phyloP scores from a whole-genome alignment of 2,888 invertebrate genomes.

The Chrysina gloriosa region DNA sequence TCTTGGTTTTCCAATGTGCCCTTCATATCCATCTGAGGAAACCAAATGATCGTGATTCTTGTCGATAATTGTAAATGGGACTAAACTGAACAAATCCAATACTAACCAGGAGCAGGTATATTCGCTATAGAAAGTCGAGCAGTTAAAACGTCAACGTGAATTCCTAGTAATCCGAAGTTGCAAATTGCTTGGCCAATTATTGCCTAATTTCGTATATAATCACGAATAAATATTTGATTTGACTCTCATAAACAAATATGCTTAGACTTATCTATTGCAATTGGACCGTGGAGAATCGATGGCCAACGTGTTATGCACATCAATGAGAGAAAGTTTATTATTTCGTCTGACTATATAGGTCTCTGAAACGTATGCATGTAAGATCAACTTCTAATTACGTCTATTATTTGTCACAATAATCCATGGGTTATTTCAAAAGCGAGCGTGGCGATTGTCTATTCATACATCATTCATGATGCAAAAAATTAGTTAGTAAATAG shows the following conservation, averaged over 20 bases:
- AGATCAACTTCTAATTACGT: slow-evolving; percentile 18
- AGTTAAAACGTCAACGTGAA: background rate
- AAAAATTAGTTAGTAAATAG: slow-evolving; percentile 4
- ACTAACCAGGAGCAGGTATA: background rate
- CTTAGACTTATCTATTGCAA: slow-evolving; percentile 13
- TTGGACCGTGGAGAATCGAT: slow-evolving; percentile 20
- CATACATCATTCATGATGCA: slow-evolving; percentile 22
- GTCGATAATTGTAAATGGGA: background rate
- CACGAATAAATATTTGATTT: slow-evolving; percentile 27
- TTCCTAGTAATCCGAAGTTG: background rate
- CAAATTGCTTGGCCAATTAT: slow-evolving; percentile 7
- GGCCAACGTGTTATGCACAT: slow-evolving; percentile 28
- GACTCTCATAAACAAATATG: slow-evolving; percentile 33
- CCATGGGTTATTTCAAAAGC: slow-evolving; percentile 20
- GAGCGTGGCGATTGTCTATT: slow-evolving; percentile 1
- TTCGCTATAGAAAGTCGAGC: background rate
- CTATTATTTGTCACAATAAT: slow-evolving; percentile 13
- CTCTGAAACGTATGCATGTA: slow-evolving; percentile 5
- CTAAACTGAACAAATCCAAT: background rate
- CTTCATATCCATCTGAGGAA: background rate
- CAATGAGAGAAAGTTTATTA: slow-evolving; percentile 32
- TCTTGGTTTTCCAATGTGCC: background rate
- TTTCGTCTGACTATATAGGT: slow-evolving; percentile 9
- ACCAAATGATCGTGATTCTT: background rate
- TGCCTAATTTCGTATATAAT: slow-evolving; percentile 19